Percentiles rank a stretch among this genome's conserved stretches.
Conservation (phyloP, 2,797 vertebrate species). For the Cheirogaleus major region DNA sequence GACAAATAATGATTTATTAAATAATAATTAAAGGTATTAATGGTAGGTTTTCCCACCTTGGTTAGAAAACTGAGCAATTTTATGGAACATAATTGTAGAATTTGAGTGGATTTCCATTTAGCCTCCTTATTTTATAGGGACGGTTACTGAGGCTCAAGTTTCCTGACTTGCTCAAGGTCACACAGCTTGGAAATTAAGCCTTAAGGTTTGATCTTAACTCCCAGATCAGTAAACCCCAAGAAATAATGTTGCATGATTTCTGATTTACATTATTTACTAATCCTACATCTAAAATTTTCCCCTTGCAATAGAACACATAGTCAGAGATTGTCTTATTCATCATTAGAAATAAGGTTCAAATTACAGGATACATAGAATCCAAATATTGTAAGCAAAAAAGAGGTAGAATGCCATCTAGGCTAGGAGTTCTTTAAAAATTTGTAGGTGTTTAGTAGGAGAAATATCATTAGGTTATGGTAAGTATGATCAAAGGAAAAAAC, state of each 20-base stretch:
- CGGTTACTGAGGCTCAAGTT: slow-evolving; percentile 19
- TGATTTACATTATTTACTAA: slow-evolving; percentile 32
- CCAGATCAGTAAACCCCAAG: background rate
- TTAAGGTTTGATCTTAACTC: slow-evolving; percentile 49
- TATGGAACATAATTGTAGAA: slow-evolving; percentile 29
- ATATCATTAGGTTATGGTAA: background rate
- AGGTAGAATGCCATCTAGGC: background rate
- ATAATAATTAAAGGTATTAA: slow-evolving; percentile 69
- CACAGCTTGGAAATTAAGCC: slow-evolving; percentile 9
- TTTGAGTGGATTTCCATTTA: slow-evolving; percentile 17
- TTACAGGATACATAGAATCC: background rate
- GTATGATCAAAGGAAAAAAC: background rate
- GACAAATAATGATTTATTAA: slow-evolving; percentile 66
- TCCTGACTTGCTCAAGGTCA: slow-evolving; percentile 19
- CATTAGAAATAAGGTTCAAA: slow-evolving; percentile 27
- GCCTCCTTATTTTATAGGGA: slow-evolving; percentile 41
- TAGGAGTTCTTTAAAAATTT: slow-evolving; percentile 22
- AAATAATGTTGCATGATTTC: slow-evolving; percentile 22
- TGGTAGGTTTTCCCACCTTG: slow-evolving; percentile 59
- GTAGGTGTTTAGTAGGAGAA: background rate
- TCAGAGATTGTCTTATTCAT: background rate
- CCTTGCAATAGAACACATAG: background rate
- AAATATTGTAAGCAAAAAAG: background rate
- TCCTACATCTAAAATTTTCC: slow-evolving; percentile 14
- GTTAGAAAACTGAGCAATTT: slow-evolving; percentile 52